phyloP scores from a whole-genome alignment of 2,797 vertebrate genomes.

The Rhodeus uyekii region DNA sequence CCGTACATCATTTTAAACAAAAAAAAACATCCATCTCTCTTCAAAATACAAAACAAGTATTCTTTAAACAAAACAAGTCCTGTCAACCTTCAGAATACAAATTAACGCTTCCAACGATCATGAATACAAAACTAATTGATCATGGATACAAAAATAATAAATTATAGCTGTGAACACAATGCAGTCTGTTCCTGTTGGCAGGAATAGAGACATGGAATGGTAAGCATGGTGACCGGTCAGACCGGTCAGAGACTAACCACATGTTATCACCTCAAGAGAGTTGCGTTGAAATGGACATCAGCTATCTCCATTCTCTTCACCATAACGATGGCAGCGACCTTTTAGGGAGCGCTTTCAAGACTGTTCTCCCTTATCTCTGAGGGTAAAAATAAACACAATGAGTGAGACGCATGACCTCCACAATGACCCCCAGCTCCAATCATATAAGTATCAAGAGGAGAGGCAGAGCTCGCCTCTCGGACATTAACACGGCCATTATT shows the following conservation, averaged over 20 bases:
- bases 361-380: conserved; percentile 61
- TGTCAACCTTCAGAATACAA: neutral
- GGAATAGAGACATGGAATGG: neutral
- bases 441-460: conserved; percentile 6
- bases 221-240: neutral
- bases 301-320: conserved; percentile 13
- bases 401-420: conserved; percentile 38
- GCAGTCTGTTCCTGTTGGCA: neutral
- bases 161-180: neutral
- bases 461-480: neutral
- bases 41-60: neutral
- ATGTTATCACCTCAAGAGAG: conserved; percentile 26
- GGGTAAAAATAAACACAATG: conserved; percentile 75
- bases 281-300: neutral
- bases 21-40: neutral
- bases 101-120: too few species aligned
- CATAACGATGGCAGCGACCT: conserved; percentile 19
- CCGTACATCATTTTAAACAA: neutral
- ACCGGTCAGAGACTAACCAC: conserved; percentile 2
- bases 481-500: neutral
- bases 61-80: neutral
- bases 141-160: neutral
- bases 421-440: conserved; percentile 33
- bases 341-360: conserved; percentile 24
- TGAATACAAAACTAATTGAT: neutral